A percentile compares a stretch with the other conserved stretches of the same genome.
Conservation (phyloP, 2,888 invertebrate species). For the Sinohyriopsis cumingii region DNA sequence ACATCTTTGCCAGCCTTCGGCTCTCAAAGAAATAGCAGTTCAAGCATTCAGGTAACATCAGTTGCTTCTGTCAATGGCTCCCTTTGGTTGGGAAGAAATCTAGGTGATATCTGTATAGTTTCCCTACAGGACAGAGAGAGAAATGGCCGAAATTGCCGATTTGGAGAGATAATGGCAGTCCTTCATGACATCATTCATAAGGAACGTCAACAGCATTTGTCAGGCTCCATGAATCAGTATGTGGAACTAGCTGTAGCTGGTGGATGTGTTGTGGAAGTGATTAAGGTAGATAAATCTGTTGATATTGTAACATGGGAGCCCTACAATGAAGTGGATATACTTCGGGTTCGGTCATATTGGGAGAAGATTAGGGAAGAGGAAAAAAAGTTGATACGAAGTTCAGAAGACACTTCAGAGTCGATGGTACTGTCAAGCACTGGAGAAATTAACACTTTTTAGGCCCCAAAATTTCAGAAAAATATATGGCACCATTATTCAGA, state of each 20-base stretch:
- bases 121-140: too few relatives aligned
- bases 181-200: too few relatives aligned
- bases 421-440: too few relatives aligned
- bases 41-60: constrained; percentile 26
- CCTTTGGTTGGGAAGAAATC: constrained; percentile 55
- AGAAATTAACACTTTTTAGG: too few relatives aligned
- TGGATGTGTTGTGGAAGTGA: too few relatives aligned
- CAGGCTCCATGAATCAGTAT: too few relatives aligned
- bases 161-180: too few relatives aligned
- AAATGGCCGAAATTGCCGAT: too few relatives aligned
- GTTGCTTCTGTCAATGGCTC: constrained; percentile 41
- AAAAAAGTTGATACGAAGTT: neutral
- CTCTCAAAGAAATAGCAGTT: neutral
- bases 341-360: constrained; percentile 14
- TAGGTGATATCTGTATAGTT: constrained; percentile 48
- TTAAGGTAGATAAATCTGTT: neutral
- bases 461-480: too few relatives aligned
- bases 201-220: too few relatives aligned
- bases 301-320: constrained; percentile 32
- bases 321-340: constrained; percentile 13
- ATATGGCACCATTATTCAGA: too few relatives aligned
- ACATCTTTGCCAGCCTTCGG: constrained; percentile 8
- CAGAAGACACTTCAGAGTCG: neutral
- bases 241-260: too few relatives aligned
- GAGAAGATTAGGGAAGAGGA: constrained; percentile 2